Conservation (phyloP, 2,888 invertebrate species). For the Cylindroiulus punctatus region DNA sequence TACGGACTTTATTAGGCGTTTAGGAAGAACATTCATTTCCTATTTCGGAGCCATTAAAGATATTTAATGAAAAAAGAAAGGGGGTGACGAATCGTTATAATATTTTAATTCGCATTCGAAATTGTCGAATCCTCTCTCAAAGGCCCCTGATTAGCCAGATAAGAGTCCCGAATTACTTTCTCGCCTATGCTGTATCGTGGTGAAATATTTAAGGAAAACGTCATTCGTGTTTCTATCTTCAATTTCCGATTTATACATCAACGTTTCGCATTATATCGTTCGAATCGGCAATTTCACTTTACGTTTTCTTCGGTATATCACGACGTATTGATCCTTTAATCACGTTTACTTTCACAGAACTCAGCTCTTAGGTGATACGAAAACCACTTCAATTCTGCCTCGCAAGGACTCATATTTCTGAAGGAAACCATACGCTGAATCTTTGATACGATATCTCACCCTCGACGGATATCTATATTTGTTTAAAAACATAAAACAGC, state of each 20-base stretch:
- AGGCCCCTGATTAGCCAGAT: background rate
- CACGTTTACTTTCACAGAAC: background rate
- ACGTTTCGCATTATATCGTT: background rate
- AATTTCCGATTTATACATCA: background rate
- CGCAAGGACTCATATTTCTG: background rate
- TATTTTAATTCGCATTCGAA: background rate
- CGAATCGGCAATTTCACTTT: constrained; percentile 2
- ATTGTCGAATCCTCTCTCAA: background rate
- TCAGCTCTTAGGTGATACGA: background rate
- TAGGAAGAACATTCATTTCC: constrained; percentile 34
- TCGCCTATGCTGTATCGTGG: background rate
- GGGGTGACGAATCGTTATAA: background rate
- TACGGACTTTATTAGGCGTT: constrained; percentile 5
- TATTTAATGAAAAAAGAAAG: constrained; percentile 3
- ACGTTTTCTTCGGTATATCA: background rate
- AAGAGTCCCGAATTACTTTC: background rate
- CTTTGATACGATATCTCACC: constrained; percentile 7
- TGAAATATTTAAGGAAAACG: background rate
- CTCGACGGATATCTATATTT: background rate
- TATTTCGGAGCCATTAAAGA: background rate
- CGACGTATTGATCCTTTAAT: constrained; percentile 12
- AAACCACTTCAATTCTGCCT: background rate
- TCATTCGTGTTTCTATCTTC: background rate
- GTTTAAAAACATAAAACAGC: constrained; percentile 20
- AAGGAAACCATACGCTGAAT: background rate